Percentiles rank a stretch among this genome's conserved stretches.
Conservation (phyloP, 2,113 vertebrate genomes). For the Myrmophylax atrothorax region DNA sequence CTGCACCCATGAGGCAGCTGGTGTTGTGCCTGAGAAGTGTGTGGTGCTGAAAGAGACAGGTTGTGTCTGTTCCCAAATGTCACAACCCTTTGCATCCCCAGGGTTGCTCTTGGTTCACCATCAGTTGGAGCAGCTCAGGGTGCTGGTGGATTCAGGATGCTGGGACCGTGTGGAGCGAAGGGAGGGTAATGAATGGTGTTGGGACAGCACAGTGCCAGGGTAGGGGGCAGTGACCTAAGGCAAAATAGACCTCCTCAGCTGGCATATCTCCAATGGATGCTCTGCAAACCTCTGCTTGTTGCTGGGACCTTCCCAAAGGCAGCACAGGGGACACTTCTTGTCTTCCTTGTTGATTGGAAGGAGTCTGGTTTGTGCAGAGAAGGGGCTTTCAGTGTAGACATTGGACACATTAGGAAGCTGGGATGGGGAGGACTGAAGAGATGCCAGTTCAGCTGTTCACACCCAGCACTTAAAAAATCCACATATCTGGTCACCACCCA, state of each 20-base stretch:
- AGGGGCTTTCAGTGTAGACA: neutral
- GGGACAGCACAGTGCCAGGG: neutral
- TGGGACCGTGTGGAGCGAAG: neutral
- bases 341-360: neutral
- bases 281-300: neutral
- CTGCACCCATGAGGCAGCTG: neutral
- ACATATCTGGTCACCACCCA: neutral
- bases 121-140: neutral
- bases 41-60: neutral
- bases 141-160: neutral
- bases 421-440: neutral
- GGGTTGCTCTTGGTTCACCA: neutral
- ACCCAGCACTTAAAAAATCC: neutral
- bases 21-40: accelerated
- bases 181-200: neutral
- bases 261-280: neutral
- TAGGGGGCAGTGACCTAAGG: neutral
- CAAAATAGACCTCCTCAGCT: neutral
- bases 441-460: neutral
- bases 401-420: neutral
- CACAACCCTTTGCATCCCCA: neutral
- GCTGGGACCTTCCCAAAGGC: neutral
- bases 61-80: neutral
- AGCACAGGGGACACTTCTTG: neutral
- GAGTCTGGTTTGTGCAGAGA: neutral